Evolutionary conservation across 2,113 vertebrate species (phyloP).

Genomic region (Sarotherodon lohbergeri): DNA sequence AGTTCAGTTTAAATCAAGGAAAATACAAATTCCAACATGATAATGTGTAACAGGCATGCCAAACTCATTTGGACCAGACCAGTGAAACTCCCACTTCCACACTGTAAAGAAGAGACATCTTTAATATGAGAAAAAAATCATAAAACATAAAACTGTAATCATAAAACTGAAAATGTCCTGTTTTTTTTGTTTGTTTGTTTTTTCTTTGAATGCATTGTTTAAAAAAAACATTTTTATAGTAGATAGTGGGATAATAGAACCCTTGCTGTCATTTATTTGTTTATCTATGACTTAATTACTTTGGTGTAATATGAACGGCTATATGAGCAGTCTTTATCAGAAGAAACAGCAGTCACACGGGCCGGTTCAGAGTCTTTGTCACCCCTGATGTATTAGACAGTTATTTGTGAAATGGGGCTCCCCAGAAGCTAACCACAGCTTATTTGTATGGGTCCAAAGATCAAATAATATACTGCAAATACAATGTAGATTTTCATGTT

Average conservation of each 20-base stretch:
- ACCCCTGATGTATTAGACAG: background rate
- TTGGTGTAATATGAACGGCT: background rate
- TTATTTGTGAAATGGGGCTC: background rate
- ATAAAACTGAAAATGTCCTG: background rate
- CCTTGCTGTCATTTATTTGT: background rate
- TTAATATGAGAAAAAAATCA: background rate
- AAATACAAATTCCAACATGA: background rate
- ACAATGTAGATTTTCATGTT: background rate
- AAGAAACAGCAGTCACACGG: background rate
- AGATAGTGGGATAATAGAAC: background rate
- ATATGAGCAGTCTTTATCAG: background rate
- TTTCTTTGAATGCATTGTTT: background rate
- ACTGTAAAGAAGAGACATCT: background rate
- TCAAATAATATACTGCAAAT: background rate
- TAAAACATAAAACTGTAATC: background rate
- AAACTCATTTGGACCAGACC: background rate
- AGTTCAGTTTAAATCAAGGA: background rate
- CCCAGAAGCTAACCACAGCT: background rate
- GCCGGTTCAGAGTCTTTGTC: background rate
- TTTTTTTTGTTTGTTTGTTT: background rate
- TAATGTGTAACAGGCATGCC: background rate
- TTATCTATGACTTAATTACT: background rate
- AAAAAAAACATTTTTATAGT: background rate
- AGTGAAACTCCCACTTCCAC: background rate
- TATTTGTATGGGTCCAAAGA: background rate